Evolutionary conservation across 2,797 vertebrate species (phyloP).

Genomic region (Anomalospiza imberbis): DNA sequence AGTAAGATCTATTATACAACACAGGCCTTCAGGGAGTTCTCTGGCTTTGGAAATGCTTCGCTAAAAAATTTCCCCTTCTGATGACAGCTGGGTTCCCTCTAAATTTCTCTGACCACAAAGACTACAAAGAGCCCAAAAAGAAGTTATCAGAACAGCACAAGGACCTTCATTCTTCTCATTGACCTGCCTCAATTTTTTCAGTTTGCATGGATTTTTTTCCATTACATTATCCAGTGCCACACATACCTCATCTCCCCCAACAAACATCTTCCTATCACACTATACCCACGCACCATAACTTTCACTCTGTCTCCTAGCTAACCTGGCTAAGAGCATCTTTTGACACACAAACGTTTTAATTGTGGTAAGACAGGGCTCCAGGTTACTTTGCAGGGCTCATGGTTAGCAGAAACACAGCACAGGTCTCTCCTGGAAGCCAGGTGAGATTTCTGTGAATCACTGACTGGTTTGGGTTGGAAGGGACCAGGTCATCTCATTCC

Average conservation of each 20-base stretch:
- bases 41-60: neutral
- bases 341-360: neutral
- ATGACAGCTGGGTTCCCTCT: neutral
- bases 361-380: accelerated
- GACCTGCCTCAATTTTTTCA: neutral
- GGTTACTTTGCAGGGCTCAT: neutral
- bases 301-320: neutral
- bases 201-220: neutral
- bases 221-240: neutral
- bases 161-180: neutral
- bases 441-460: neutral
- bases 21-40: neutral
- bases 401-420: neutral
- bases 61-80: neutral
- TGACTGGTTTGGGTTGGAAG: neutral
- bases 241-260: neutral
- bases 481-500: no score
- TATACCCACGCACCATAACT: accelerated
- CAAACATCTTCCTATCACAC: neutral
- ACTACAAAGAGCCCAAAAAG: neutral
- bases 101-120: neutral
- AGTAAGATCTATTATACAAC: neutral
- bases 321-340: neutral
- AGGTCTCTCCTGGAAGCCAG: neutral
- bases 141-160: neutral